A percentile compares a stretch with the other conserved stretches of the same genome.
Conservation (phyloP, 1,140 invertebrate genomes). For the Aphelenchoides fujianensis region DNA sequence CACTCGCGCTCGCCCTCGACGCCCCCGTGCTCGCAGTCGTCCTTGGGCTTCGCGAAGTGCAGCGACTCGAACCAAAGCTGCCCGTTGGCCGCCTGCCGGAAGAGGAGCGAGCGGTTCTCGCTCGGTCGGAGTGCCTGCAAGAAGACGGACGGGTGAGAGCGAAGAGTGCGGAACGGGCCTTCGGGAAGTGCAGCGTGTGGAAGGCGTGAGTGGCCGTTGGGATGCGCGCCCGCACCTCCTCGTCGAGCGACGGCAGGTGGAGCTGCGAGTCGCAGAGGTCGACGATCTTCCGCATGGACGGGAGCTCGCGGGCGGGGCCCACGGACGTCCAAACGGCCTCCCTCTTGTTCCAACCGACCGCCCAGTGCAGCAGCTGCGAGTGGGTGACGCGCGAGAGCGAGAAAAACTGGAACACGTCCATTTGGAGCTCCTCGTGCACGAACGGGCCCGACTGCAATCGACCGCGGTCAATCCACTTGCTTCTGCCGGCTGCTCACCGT, state of each 20-base stretch:
- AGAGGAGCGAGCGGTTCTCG: constrained; percentile 1
- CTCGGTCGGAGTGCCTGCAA: not conserved
- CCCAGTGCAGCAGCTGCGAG: constrained; percentile 1
- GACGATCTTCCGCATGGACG: not conserved
- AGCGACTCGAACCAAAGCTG: constrained; percentile 17
- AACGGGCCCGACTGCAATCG: constrained; percentile 16
- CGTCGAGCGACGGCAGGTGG: not conserved
- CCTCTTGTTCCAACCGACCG: constrained; percentile 16
- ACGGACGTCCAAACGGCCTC: constrained; percentile 15
- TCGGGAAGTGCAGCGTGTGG: not conserved
- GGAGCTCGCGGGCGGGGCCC: not conserved
- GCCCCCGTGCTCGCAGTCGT: not conserved
- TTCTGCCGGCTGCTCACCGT: not conserved
- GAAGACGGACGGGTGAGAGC: not conserved
- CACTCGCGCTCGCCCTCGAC: not conserved
- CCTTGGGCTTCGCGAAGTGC: not conserved
- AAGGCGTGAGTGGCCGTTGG: not conserved
- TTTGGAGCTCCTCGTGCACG: not conserved
- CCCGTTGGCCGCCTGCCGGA: constrained; percentile 15
- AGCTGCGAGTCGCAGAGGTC: not conserved
- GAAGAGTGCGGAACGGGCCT: not conserved
- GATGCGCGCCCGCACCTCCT: not conserved
- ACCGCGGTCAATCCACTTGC: not conserved
- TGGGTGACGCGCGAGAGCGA: not conserved
- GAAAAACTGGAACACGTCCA: constrained; percentile 6